Percentiles rank a stretch among this genome's conserved stretches.
phyloP scores from a whole-genome alignment of 2,113 vertebrate genomes.

The Cyprinodon brontotheroides region DNA sequence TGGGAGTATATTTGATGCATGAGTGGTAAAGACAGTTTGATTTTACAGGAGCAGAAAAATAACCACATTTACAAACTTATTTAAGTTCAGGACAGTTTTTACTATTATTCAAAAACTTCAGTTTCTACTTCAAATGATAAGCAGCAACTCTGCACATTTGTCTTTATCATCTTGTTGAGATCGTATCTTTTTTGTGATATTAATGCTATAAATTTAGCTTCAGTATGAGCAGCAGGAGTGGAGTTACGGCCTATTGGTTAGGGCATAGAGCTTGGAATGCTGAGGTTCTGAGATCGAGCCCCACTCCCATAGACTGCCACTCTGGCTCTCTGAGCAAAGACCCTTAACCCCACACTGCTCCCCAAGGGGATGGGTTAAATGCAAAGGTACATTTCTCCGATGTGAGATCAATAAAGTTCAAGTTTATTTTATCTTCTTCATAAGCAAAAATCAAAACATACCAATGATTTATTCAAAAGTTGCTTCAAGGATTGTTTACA shows the following conservation, averaged over 20 bases:
- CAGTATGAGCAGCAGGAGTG: not conserved
- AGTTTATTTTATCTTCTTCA: not conserved
- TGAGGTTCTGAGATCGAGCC: too few species aligned
- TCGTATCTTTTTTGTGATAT: not conserved
- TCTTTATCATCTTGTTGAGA: too few species aligned
- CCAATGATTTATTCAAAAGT: fast-evolving
- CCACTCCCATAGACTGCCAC: too few species aligned
- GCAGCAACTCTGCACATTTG: not conserved
- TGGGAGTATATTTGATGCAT: not conserved
- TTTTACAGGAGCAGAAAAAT: not conserved
- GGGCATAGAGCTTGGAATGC: too few species aligned
- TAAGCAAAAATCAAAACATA: not conserved
- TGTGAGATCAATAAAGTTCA: too few species aligned
- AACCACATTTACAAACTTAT: not conserved
- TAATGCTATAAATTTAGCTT: not conserved
- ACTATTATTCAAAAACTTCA: not conserved
- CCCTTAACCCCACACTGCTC: too few species aligned
- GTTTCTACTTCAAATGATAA: not conserved
- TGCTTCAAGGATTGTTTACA: not conserved
- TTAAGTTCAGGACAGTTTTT: not conserved
- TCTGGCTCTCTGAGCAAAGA: too few species aligned
- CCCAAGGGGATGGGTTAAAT: too few species aligned
- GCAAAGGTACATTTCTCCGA: too few species aligned
- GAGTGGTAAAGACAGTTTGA: too few species aligned
- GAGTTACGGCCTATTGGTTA: too few species aligned